These are phyloP conservation scores for Petrosia ficiformis DNA, from an alignment of 37 sponge, comb jelly and placozoan genomes.

Conservation along the genomic window DNA sequence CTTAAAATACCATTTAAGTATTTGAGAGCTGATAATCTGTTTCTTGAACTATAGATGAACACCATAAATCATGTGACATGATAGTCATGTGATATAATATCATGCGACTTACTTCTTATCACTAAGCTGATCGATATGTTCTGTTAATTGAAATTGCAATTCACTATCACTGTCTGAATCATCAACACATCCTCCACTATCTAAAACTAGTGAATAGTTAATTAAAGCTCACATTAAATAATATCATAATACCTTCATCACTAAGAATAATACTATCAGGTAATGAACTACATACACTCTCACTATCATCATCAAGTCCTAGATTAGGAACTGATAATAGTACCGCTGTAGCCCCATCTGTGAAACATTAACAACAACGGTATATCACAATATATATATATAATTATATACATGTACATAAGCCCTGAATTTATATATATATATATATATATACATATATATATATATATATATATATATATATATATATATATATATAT, in stretches of 20 bases:
- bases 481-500: not conserved
- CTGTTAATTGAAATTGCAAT: slow-evolving; percentile 41
- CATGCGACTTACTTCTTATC: slow-evolving; percentile 64
- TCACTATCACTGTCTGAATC: slow-evolving; percentile 21
- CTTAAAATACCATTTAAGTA: slow-evolving; percentile 33
- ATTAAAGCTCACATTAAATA: slow-evolving; percentile 1
- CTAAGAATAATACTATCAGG: slow-evolving; percentile 42
- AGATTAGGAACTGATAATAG: not conserved
- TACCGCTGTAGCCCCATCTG: no score
- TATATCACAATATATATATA: no score
- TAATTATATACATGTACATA: no score
- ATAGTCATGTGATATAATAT: not conserved
- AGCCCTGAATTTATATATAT: no score
- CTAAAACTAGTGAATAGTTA: not conserved
- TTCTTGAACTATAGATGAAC: slow-evolving; percentile 31
- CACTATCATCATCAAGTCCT: slow-evolving; percentile 54
- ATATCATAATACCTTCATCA: slow-evolving; percentile 32
- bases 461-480: no score
- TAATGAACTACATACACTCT: slow-evolving; percentile 65
- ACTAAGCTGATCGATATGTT: slow-evolving; percentile 47
- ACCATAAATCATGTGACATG: not conserved
- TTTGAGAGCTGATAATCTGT: slow-evolving; percentile 45
- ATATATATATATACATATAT: no score
- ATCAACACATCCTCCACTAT: slow-evolving; percentile 27
- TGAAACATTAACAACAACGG: no score